Conservation (phyloP, 35 echinoderm and acorn worm genomes). For the Apostichopus parvimensis region DNA sequence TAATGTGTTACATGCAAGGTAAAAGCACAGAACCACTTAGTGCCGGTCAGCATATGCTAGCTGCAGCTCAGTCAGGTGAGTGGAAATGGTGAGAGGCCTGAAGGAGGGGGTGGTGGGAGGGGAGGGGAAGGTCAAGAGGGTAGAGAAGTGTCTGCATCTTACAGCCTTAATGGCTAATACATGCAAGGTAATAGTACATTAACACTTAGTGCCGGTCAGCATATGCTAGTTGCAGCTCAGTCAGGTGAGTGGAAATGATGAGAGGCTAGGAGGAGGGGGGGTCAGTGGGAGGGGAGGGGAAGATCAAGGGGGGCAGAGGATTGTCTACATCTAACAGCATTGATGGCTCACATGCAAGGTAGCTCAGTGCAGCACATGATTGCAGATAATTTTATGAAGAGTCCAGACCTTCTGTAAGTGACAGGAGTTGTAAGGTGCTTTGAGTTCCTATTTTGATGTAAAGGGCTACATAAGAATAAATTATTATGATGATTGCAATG, state of each 20-base stretch:
- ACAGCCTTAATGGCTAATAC: constrained; percentile 75
- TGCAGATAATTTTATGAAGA: too few relatives aligned
- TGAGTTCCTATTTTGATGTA: too few relatives aligned
- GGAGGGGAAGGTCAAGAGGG: too few relatives aligned
- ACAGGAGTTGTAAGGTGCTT: too few relatives aligned
- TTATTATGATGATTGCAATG: too few relatives aligned
- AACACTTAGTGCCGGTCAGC: constrained; percentile 69
- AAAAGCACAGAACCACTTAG: constrained; percentile 57
- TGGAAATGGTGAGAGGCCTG: neutral
- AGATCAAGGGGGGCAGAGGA: neutral
- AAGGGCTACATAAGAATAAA: too few relatives aligned
- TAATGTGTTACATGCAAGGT: constrained; percentile 84
- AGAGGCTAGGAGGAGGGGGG: constrained; percentile 22
- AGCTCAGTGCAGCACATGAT: too few relatives aligned
- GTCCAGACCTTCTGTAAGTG: too few relatives aligned
- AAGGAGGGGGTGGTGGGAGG: neutral
- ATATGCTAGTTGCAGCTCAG: constrained; percentile 78
- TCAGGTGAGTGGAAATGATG: neutral
- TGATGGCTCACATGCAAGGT: constrained; percentile 72
- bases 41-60: constrained; percentile 79
- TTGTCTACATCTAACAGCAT: neutral
- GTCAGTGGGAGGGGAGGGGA: neutral
- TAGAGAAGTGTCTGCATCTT: neutral
- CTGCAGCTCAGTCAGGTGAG: constrained; percentile 90
- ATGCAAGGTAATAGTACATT: constrained; percentile 65